Evolutionary conservation across 2,113 vertebrate species (phyloP), one percentile per base, ranked within the genome.

Genomic region (Cinclus cinclus): DNA sequence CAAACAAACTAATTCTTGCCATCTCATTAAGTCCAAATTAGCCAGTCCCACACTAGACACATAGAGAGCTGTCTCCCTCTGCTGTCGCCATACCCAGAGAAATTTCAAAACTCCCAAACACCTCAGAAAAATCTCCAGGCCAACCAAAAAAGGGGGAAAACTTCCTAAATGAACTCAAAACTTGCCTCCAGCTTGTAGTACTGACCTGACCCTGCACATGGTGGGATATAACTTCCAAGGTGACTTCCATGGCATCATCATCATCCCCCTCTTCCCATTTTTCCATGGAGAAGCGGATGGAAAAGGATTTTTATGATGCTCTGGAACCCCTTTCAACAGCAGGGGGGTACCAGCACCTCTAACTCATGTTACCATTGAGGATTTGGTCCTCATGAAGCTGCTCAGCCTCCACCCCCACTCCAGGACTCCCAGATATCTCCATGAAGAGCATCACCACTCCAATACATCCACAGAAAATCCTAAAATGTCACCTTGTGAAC

Each of bases 191-290:
- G 35, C 6, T 81, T 2, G 2, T 0, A 4, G 19, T 42, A 68
- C 33, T 21, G 28, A 69, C 21, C 31, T 0, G 0, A 39, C 23
- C 20, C 33, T 79, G 15, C 23, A n/a, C 2, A 12, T 10, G 15
- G 21, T 13, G 58, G 25, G 65, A 52, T 8, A 17, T 16, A 58
- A 62, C 47, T 58, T 30, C 4, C 19, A 25, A 3, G 3, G 15
- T 0, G 3, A 53, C 15, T 70, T 62, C 56, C 23, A 13, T 0
- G 10, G 60, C n/a, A 2, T 21, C 33, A 39, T 21, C 33, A 39
- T n/a, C 50, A 33, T 17, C 9, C 15, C 4, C 2, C 23, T 53
- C 69, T 37, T 42, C 11, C 15, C 16, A 17, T 33, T 8, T 7
- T 47, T 27, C 42, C 33, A 25, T 0, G 4, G 44, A 49, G 24